Base-by-base conservation (phyloP, 2,113 vertebrate species). In the Tympanuchus pallidicinctus region DNA sequence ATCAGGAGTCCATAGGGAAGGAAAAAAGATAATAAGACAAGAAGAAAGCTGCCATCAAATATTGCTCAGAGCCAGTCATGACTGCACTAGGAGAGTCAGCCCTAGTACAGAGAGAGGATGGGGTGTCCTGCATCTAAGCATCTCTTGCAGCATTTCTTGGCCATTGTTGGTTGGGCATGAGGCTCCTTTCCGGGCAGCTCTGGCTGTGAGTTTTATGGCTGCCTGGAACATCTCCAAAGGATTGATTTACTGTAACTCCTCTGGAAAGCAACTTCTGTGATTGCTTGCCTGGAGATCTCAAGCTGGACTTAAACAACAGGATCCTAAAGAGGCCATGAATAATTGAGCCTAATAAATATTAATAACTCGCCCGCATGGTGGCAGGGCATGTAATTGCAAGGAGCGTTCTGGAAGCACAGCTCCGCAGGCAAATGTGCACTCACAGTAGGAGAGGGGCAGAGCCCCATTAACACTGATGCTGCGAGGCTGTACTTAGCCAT, bases 331-430 rank as follows among this genome's bases (percentile, higher is more conserved):
- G 89, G 93, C 92, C 91, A 95, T 97, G 94, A 97, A 96, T 97
- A 97, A 97, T 97, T 97, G 87, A 96, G 67, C 27, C 79, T 95
- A 86, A 96, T 96, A 96, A 96, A 96, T 96, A 96, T 96, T 95
- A 96, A 96, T 96, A 88, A 78, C 87, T 86, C 1, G 24, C 71
- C 80, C 48, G 80, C 56, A 56, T 60, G 71, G 93, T 94, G 96
- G 89, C 85, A 86, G 87, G 89, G 88, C 87, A 82, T 94, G 94
- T 96, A 96, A 96, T 95, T 96, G 96, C 94, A 71, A 86, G 87
- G 95, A 92, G 92, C 7, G 4, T 93, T 96, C 96, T 95, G 95
- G 95, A 96, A 95, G 54, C 87, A 87, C 74, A 80, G 50, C 87
- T 97, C 94, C 71, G 42, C 75, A 93, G 87, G 84, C 77, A 54